Percentiles rank a stretch among this genome's conserved stretches.
Conservation (phyloP, 2,113 vertebrate species). For the Grammomys surdaster region DNA sequence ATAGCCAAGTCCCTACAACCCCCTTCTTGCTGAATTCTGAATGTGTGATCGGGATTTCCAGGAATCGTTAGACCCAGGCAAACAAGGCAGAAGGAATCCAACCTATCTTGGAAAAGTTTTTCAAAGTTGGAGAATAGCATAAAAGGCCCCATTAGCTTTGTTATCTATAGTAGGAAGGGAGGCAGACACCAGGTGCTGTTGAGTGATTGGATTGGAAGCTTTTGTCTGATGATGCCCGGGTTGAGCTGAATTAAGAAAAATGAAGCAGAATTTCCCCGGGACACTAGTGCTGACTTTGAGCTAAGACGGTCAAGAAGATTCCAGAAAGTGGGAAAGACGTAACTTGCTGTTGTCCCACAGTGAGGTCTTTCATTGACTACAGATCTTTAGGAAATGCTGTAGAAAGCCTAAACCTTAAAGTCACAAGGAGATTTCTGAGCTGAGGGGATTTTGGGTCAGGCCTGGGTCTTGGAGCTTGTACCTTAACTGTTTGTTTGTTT, state of each 20-base stretch:
- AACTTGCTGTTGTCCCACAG: neutral
- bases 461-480: neutral
- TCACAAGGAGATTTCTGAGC: neutral
- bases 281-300: conserved; percentile 19
- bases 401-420: neutral
- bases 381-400: neutral
- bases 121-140: neutral
- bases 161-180: neutral
- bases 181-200: neutral
- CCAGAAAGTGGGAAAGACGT: neutral
- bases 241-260: neutral
- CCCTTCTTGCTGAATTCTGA: conserved; percentile 29
- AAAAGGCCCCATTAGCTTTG: neutral
- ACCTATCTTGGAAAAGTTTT: conserved; percentile 48
- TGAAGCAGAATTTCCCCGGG: neutral
- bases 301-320: neutral
- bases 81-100: conserved; percentile 20
- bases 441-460: neutral
- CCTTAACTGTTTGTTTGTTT: neutral
- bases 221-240: neutral
- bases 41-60: neutral
- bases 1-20: neutral
- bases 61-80: conserved; percentile 6
- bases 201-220: neutral
- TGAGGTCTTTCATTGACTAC: neutral